These are phyloP conservation scores for Peribatodes rhomboidaria DNA, from an alignment of 2,888 invertebrate species.

Conservation along the genomic window DNA sequence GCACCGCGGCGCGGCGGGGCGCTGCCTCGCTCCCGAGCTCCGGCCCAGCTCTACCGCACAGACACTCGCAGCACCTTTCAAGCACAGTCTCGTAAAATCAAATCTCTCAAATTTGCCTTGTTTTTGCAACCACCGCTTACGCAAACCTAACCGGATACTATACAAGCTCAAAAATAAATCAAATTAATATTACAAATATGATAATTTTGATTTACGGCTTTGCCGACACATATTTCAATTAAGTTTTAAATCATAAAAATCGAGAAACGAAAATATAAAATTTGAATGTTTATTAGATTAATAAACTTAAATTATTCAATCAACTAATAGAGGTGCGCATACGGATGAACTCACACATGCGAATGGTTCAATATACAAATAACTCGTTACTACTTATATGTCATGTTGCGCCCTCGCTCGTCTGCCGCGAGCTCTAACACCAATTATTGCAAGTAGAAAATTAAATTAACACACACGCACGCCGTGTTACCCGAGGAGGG, in stretches of 20 bases:
- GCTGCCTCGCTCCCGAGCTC: conserved; percentile 63
- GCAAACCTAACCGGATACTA: conserved; percentile 45
- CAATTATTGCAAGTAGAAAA: conserved; percentile 83
- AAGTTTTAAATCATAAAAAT: conserved; percentile 53
- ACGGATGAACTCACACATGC: conserved; percentile 56
- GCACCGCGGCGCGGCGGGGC: conserved; percentile 52
- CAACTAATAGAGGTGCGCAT: conserved; percentile 44
- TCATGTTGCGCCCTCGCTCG: conserved; percentile 60
- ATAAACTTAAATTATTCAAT: conserved; percentile 54
- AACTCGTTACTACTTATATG: conserved; percentile 71
- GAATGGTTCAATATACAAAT: conserved; percentile 68
- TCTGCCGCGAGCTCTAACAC: conserved; percentile 63
- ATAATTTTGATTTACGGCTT: conserved; percentile 49
- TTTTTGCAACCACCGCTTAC: conserved; percentile 24
- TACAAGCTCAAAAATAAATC: conserved; percentile 45
- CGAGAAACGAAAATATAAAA: conserved; percentile 49
- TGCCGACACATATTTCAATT: conserved; percentile 52
- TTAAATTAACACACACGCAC: conserved; percentile 85
- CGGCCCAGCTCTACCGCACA: conserved; percentile 61
- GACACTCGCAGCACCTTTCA: conserved; percentile 31
- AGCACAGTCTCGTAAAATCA: conserved; percentile 14
- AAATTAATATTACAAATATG: conserved; percentile 51
- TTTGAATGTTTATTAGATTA: conserved; percentile 52
- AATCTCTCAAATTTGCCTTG: not conserved
- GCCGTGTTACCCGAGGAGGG: conserved; percentile 70